Percentiles rank a stretch among this genome's conserved stretches.
These are phyloP conservation scores for Spongia lamella DNA, from an alignment of 37 sponge, comb jelly and placozoan species.

Conservation along the genomic window DNA sequence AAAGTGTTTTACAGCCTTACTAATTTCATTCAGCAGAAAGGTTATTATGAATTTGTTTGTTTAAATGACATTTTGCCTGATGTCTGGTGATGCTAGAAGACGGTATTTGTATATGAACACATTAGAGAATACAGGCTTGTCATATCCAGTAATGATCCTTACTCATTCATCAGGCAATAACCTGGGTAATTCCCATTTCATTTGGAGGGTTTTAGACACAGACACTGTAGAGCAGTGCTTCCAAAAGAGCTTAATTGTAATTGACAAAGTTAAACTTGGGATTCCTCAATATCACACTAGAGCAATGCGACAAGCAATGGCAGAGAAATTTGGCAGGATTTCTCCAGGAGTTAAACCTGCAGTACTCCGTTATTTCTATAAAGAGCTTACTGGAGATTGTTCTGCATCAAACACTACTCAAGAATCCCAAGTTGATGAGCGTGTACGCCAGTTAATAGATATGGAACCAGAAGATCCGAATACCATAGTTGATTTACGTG, in stretches of 20 bases:
- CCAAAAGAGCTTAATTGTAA: conserved; percentile 1
- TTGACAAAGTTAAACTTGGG: conserved; percentile 4
- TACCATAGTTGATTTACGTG: conserved; percentile 23
- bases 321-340: conserved; percentile 4
- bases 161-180: conserved; percentile 31
- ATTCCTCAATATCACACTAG: conserved; percentile 10
- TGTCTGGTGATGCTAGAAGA: neutral
- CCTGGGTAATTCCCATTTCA: conserved; percentile 34
- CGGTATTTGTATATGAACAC: conserved; percentile 5
- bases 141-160: conserved; percentile 9
- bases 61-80: conserved; percentile 20
- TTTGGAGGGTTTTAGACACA: conserved; percentile 27
- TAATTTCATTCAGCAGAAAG: neutral
- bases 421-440: conserved; percentile 31
- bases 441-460: conserved; percentile 11
- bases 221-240: conserved; percentile 2
- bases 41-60: conserved; percentile 20
- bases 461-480: conserved; percentile 39
- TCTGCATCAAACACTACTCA: conserved; percentile 11
- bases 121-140: conserved; percentile 10
- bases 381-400: conserved; percentile 11
- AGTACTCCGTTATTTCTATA: conserved; percentile 7
- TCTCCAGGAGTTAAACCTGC: conserved; percentile 29
- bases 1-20: no score
- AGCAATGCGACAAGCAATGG: neutral